These are phyloP conservation scores for Chalcis sispes DNA, from an alignment of 2,888 invertebrate species.

Conservation along the genomic window DNA sequence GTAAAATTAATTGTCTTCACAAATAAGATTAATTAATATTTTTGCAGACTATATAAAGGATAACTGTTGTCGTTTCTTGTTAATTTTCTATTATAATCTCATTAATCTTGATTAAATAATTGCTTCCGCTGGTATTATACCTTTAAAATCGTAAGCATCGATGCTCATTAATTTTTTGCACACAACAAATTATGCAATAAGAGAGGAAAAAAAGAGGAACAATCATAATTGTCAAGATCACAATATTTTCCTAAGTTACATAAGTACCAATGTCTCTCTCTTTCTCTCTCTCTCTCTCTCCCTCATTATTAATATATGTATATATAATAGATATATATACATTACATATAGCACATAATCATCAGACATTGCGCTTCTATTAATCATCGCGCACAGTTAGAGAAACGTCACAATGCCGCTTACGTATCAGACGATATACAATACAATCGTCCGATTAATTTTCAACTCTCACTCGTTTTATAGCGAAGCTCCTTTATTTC, in stretches of 20 bases:
- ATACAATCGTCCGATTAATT: conserved; percentile 32
- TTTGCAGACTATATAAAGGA: not conserved
- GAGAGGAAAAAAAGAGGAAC: conserved; percentile 5
- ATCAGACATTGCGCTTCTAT: not conserved
- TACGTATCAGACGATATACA: too few relatives aligned
- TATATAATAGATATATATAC: too few relatives aligned
- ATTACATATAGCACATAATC: conserved; percentile 7
- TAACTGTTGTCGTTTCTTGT: conserved; percentile 10
- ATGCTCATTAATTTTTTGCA: conserved; percentile 7
- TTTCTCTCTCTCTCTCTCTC: too few relatives aligned
- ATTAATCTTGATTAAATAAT: conserved; percentile 15
- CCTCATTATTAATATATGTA: too few relatives aligned
- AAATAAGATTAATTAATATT: too few relatives aligned
- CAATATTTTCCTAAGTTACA: conserved; percentile 42
- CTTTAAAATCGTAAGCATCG: not conserved
- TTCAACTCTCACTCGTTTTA: too few relatives aligned
- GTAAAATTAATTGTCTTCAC: too few relatives aligned
- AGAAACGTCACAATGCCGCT: too few relatives aligned
- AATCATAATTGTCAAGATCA: conserved; percentile 38
- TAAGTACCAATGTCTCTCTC: conserved; percentile 14
- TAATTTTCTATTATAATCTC: conserved; percentile 9
- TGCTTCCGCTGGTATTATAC: conserved; percentile 13
- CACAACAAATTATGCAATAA: conserved; percentile 23
- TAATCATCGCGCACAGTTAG: too few relatives aligned
- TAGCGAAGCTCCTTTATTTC: not conserved